Base-by-base conservation (phyloP, 2,113 vertebrate genomes). In the Cephalopholis sonnerati region DNA sequence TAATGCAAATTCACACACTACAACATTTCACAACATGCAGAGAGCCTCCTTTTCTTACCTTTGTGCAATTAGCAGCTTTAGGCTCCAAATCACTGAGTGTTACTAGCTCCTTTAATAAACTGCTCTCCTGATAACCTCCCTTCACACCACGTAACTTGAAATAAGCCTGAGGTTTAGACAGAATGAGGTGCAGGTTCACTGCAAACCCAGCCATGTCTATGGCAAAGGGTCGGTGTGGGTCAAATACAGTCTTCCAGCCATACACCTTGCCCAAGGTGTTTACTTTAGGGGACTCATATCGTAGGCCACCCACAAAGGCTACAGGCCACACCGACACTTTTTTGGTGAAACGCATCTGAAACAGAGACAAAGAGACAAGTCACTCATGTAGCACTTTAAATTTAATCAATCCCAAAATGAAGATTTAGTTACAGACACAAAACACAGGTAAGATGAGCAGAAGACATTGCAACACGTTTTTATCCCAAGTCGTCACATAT, bases 161-260 rank as follows among this genome's bases (percentile, higher is more conserved):
- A 93, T 95, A 96, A 87, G 96, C 97, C 3, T 96, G 95, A 83
- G 96, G 95, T 90, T 94, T 97, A 75, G 94, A 93, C 78, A 97
- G 89, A 81, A 97, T 95, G 76, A 97, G 89, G 53, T 87, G 95
- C 86, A 97, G 91, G 87, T 95, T 97, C 54, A 97, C 92, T 1
- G 97, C 96, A 81, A 97, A 97, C 16, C 97, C 97, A 0, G 97
- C 97, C 97, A 97, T 97, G 92, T 97, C 97, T 29, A 97, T 97
- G 78, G 96, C 96, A 70, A 97, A 97, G 59, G 97, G 96, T 10
- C 97, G 94, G 70, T 94, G 96, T 0, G 97, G 97, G 87, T 97
- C 96, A 39, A 97, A 97, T 51, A 96, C 95, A 0, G 96, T 96
- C 91, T 96, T 97, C 97, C 97, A 97, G 84, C 96, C 97, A 0